A percentile compares a stretch with the other conserved stretches of the same genome.
phyloP scores from a whole-genome alignment of 2,797 vertebrate species.

The Clarias platycephalus region DNA sequence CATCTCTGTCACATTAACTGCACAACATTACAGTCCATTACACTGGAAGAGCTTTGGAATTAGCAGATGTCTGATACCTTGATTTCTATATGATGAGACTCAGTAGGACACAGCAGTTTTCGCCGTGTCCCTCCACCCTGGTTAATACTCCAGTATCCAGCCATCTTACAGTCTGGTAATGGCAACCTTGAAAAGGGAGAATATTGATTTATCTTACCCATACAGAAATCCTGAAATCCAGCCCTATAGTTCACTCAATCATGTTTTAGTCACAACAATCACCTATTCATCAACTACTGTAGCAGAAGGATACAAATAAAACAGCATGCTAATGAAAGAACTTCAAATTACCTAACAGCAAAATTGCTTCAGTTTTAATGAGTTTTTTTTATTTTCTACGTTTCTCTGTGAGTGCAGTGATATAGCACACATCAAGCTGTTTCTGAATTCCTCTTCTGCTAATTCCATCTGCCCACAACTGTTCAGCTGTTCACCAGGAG shows the following conservation, averaged over 20 bases:
- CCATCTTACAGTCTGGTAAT: slow-evolving; percentile 83
- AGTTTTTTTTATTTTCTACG: slow-evolving; percentile 21
- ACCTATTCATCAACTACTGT: background rate
- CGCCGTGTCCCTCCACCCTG: slow-evolving; percentile 73
- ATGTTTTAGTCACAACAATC: slow-evolving; percentile 10
- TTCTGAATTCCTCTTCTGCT: slow-evolving; percentile 14
- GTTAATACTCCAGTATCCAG: slow-evolving; percentile 87
- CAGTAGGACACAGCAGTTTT: slow-evolving; percentile 86
- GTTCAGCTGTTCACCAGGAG: slow-evolving; percentile 53
- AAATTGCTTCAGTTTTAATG: slow-evolving; percentile 30
- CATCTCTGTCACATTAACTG: slow-evolving; percentile 24
- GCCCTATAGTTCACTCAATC: background rate
- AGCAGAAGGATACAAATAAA: slow-evolving; percentile 14
- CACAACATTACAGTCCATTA: background rate
- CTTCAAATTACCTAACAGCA: background rate
- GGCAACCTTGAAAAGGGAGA: slow-evolving; percentile 78
- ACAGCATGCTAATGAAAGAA: slow-evolving; percentile 9
- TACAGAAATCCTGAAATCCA: background rate
- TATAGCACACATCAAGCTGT: slow-evolving; percentile 11
- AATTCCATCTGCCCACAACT: slow-evolving; percentile 60
- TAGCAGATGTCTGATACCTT: slow-evolving; percentile 76
- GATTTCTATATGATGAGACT: slow-evolving; percentile 80
- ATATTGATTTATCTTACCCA: background rate
- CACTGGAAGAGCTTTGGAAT: background rate
- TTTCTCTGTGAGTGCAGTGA: slow-evolving; percentile 6